Evolutionary conservation across 2,888 invertebrate genomes (phyloP), one percentile per base, ranked within the genome.

Genomic region (Nezara viridula): DNA sequence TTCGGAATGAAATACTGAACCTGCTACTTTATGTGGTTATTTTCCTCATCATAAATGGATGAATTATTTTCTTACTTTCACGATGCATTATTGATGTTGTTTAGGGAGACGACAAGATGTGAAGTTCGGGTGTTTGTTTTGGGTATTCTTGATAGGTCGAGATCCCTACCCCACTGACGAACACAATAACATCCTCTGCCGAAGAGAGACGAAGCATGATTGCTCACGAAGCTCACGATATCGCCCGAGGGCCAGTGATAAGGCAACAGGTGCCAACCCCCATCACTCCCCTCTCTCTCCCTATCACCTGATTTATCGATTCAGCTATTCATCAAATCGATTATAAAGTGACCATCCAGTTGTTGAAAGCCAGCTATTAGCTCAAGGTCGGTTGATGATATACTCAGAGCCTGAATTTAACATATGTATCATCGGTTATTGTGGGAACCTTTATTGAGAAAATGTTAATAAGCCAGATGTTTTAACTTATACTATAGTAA

Each of bases 191-290:
- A 27, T 27, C 27, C 16, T 4, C 60, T 32, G 24, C 5, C 37
- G 37, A 37, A 37, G 0, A 21, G 21, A 37, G 21, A 77, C 24
- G 0, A 0, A 44, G 16, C 12, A n/a, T n/a, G 44, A 81, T 81
- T n/a, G 40, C 81, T 81, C 81, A 81, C 81, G 81, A 81, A 44
- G 81, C 81, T 81, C 81, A 81, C 81, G 81, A 81, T 40, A 81
- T 6, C 37, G 81, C 81, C 81, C n/a, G 24, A n/a, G 77, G 77
- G 40, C 77, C 10, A 40, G 14, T 27, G 77, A 77, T 77, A 81
- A 81, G 81, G 24, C 73, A 81, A n/a, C 81, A 81, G 81, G 81
- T 81, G 81, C 44, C n/a, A 0, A 6, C 27, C 32, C 66, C 27
- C 14, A 14, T n/a, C 24, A 2, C 2, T 10, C n/a, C 0, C 37